Evolutionary conservation across 2,888 invertebrate species (phyloP).

Genomic region (Drosophila austrosaltans): DNA sequence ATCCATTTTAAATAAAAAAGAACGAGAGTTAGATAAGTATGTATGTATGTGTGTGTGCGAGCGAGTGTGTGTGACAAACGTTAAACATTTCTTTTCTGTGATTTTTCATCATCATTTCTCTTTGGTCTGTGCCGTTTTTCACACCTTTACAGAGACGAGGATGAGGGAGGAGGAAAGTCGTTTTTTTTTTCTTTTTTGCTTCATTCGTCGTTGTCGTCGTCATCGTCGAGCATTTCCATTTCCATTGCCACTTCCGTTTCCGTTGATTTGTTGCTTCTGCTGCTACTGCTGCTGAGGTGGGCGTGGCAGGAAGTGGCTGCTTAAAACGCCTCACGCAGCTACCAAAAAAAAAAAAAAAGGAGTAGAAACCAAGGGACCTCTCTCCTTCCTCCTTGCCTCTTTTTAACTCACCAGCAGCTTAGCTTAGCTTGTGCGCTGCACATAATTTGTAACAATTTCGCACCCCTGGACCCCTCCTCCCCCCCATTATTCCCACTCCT

Average conservation of each 20-base stretch:
- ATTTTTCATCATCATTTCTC: slow-evolving; percentile 69
- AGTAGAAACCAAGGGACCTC: slow-evolving; percentile 23
- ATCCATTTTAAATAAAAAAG: not conserved
- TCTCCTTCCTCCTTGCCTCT: not conserved
- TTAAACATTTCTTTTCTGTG: slow-evolving; percentile 56
- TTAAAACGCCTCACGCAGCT: slow-evolving; percentile 66
- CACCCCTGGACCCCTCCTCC: slow-evolving; percentile 18
- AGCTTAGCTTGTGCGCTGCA: slow-evolving; percentile 47
- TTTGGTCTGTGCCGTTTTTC: slow-evolving; percentile 52
- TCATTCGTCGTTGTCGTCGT: slow-evolving; percentile 62
- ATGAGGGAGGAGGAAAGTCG: not conserved
- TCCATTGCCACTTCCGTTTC: slow-evolving; percentile 78
- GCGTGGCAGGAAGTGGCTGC: slow-evolving; percentile 73
- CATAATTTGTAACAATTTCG: slow-evolving; percentile 78
- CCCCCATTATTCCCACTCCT: not conserved
- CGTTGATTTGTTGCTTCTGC: slow-evolving; percentile 74
- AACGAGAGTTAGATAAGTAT: slow-evolving; percentile 13
- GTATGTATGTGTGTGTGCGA: slow-evolving; percentile 3
- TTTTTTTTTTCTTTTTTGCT: slow-evolving; percentile 45
- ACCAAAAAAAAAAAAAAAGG: slow-evolving; percentile 44
- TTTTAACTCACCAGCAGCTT: no score
- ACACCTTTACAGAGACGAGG: slow-evolving; percentile 49
- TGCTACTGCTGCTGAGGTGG: slow-evolving; percentile 25
- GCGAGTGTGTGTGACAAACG: slow-evolving; percentile 52
- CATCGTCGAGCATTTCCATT: slow-evolving; percentile 72